These are phyloP conservation scores for Calidris pygmaea DNA, from an alignment of 2,113 vertebrate species.

Conservation along the genomic window DNA sequence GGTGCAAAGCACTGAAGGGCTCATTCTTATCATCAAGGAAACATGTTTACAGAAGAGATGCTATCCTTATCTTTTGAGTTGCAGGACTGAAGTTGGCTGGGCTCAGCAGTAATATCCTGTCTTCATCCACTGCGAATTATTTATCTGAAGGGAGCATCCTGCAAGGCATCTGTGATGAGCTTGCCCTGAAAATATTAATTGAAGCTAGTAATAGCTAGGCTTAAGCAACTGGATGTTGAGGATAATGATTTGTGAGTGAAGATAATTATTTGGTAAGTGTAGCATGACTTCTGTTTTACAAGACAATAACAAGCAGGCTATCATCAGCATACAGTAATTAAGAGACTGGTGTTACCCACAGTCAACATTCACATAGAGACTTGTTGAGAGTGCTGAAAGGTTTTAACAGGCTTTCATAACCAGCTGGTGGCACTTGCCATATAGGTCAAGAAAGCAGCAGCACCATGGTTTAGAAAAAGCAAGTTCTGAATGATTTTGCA, in stretches of 20 bases:
- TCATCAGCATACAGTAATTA: neutral
- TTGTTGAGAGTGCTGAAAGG: neutral
- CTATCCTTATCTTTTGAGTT: neutral
- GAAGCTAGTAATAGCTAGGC: neutral
- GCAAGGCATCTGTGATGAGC: neutral
- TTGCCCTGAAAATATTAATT: neutral
- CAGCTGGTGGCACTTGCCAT: neutral
- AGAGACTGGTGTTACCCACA: neutral
- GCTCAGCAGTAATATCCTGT: neutral
- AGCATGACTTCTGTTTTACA: neutral
- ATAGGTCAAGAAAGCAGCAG: neutral
- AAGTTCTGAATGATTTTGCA: neutral
- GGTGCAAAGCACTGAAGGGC: neutral
- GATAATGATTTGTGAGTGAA: neutral
- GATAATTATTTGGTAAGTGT: neutral
- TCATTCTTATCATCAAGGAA: neutral
- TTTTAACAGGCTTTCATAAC: neutral
- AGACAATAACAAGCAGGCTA: neutral
- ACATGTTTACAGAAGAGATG: neutral
- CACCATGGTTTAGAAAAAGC: neutral
- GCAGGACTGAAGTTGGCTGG: neutral
- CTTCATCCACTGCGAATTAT: neutral
- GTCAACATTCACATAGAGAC: neutral
- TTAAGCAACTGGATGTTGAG: neutral
- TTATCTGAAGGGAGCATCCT: neutral